Conservation (phyloP, 2,113 vertebrate species). For the Microcebus murinus region DNA sequence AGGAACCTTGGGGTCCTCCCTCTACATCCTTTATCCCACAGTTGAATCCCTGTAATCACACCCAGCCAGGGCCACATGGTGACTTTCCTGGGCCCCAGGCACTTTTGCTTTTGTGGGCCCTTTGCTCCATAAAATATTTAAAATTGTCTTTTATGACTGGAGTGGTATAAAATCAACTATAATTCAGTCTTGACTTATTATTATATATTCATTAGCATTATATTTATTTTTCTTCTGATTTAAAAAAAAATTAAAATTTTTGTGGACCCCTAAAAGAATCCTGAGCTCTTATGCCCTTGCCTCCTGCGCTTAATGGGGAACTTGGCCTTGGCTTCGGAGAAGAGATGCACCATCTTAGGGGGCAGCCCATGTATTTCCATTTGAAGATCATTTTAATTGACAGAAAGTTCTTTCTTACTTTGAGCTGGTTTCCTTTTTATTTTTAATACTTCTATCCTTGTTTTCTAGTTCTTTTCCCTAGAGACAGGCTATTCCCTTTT, state of each 20-base stretch:
- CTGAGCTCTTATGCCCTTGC: not conserved
- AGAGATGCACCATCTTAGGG: not conserved
- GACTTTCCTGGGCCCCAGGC: not conserved
- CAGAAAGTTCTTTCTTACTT: not conserved
- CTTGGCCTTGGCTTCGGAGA: not conserved
- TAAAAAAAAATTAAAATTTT: conserved; percentile 43
- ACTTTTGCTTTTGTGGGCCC: not conserved
- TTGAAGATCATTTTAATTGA: not conserved
- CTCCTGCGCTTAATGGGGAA: not conserved
- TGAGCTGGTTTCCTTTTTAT: not conserved
- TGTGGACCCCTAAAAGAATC: not conserved
- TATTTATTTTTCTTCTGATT: conserved; percentile 5
- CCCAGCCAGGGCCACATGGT: not conserved
- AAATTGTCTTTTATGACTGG: not conserved
- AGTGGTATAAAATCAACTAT: not conserved
- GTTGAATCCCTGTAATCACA: not conserved
- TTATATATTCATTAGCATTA: not conserved
- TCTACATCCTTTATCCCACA: not conserved
- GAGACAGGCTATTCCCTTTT: not conserved
- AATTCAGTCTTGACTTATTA: not conserved
- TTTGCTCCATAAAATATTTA: not conserved
- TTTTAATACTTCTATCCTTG: not conserved
- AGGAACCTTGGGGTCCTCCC: not conserved
- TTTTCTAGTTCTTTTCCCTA: not conserved
- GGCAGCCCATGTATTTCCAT: not conserved